Conservation (phyloP, 2,888 invertebrate species). For the Synanthedon tipuliformis region DNA sequence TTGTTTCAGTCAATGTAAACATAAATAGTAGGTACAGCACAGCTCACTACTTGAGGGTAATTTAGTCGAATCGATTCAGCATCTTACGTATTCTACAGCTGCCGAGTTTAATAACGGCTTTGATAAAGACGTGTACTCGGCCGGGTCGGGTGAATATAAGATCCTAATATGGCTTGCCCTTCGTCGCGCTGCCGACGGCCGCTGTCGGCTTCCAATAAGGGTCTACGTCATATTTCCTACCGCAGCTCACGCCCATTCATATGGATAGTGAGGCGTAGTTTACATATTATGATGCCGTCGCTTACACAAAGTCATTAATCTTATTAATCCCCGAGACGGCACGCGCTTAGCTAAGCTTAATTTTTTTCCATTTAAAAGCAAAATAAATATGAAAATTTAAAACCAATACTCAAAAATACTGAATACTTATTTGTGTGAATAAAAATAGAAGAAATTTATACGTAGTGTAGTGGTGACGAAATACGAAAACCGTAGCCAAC, state of each 20-base stretch:
- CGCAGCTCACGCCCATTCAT: constrained; percentile 36
- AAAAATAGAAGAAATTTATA: too few relatives aligned
- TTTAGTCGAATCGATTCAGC: constrained; percentile 40
- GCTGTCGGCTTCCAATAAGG: constrained; percentile 49
- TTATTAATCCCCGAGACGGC: constrained; percentile 37
- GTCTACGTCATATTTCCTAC: constrained; percentile 44
- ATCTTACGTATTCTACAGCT: constrained; percentile 36
- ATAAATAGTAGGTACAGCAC: too few relatives aligned
- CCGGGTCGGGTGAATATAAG: constrained; percentile 43
- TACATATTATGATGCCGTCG: constrained; percentile 44
- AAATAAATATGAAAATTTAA: too few relatives aligned
- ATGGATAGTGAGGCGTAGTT: constrained; percentile 49
- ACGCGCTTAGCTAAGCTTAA: constrained; percentile 10
- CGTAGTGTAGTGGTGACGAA: too few relatives aligned
- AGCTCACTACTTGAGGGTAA: constrained; percentile 12
- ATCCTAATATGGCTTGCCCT: constrained; percentile 41
- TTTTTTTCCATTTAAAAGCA: too few relatives aligned
- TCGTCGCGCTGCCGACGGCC: constrained; percentile 40
- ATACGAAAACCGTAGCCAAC: too few relatives aligned
- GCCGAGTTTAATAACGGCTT: constrained; percentile 53
- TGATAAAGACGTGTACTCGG: constrained; percentile 53
- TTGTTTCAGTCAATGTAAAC: too few relatives aligned
- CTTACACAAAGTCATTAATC: constrained; percentile 52
- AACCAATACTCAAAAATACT: too few relatives aligned
- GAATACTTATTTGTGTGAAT: too few relatives aligned